Percentiles rank a stretch among this genome's conserved stretches.
Conservation (phyloP, 2,113 vertebrate genomes). For the Ariopsis seemanni region DNA sequence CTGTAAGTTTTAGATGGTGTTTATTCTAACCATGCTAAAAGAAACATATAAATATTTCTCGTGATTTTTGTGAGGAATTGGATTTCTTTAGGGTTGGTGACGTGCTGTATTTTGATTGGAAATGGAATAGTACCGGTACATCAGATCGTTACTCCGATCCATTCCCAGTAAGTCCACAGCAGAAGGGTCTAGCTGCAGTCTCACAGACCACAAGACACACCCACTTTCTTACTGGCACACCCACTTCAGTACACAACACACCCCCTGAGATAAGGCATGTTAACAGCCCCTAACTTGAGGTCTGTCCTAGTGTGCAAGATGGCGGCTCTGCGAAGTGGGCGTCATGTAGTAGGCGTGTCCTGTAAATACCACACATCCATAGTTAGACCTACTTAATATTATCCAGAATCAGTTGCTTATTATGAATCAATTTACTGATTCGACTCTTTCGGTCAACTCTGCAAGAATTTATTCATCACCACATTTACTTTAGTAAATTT, state of each 20-base stretch:
- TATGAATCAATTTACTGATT: constrained; percentile 9
- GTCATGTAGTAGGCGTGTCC: no score
- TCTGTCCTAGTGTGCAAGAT: no score
- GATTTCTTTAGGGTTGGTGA: neutral
- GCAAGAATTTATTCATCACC: neutral
- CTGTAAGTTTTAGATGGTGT: neutral
- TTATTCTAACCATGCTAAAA: neutral
- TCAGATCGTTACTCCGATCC: neutral
- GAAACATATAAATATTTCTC: neutral
- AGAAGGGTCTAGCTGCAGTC: no score
- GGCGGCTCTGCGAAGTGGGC: no score
- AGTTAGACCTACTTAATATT: no score
- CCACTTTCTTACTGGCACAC: neutral
- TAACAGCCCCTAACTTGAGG: no score
- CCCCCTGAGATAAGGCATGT: no score
- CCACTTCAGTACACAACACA: no score
- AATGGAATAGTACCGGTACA: neutral
- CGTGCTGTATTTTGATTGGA: neutral
- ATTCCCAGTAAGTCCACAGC: constrained; percentile 7
- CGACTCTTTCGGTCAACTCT: neutral
- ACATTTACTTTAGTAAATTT: neutral
- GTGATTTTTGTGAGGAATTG: neutral
- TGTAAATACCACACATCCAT: no score
- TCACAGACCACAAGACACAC: no score
- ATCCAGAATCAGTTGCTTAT: no score